Evolutionary conservation across 2,797 vertebrate genomes (phyloP), one percentile per base, ranked within the genome.

Genomic region (Danionella dracula): DNA sequence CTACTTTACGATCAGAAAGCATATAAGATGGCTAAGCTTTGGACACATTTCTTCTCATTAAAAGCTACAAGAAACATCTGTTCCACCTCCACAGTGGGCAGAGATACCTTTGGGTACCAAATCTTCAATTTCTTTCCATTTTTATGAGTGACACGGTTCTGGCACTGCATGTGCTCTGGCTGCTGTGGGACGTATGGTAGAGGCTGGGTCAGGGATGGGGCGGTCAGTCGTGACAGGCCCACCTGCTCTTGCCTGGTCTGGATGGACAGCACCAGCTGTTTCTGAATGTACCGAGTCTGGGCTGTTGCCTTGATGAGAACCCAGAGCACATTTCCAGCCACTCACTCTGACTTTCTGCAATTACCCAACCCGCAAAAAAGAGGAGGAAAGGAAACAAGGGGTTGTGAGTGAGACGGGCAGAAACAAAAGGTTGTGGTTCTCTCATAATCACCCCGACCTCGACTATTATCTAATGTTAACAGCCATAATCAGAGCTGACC

Each of bases 191-290:
- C 61, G 16, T 20, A 46, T 66, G 55, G 55, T 71, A 19, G 55
- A 65, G 60, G 63, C 63, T 42, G 66, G 63, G 71, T 76, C 71
- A 71, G 65, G 54, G 71, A 76, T 70, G 65, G 76, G 70, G 68
- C 70, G 69, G 76, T 72, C 64, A 67, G 61, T 73, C 57, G 50
- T 78, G 73, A 76, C 76, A 78, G 68, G 73, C 53, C 65, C 76
- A 78, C 76, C 73, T 78, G 71, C 66, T 74, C 51, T 63, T 59
- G 62, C 20, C 58, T 60, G 65, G 65, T 34, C 68, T 62, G 55
- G 61, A 72, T 76, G 59, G 73, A 78, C 48, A 15, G 71, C 73
- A 76, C 71, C 76, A 78, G 73, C 73, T 78, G 76, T 78, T 78
- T 74, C 71, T 64, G 70, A 66, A 71, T 78, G 76, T 78, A 68